phyloP scores from a whole-genome alignment of 2,113 vertebrate species.

The Junco hyemalis region DNA sequence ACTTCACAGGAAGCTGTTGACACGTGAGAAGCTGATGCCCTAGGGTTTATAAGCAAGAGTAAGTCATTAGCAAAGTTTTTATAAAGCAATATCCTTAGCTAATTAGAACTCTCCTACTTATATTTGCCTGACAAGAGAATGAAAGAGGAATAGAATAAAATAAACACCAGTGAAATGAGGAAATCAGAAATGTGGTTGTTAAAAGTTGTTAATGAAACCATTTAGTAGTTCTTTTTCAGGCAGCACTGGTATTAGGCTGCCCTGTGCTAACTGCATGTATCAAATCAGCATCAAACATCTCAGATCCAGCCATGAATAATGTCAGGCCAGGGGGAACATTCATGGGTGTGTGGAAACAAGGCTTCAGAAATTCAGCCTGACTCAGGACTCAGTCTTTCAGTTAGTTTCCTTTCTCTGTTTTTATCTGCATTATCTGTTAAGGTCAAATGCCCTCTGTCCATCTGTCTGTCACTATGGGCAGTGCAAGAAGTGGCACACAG shows the following conservation, averaged over 20 bases:
- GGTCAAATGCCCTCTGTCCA: not conserved
- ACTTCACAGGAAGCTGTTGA: not conserved
- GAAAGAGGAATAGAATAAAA: conserved; percentile 34
- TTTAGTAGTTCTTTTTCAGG: conserved; percentile 60
- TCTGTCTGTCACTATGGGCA: not conserved
- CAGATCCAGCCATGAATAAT: not conserved
- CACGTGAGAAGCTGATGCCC: not conserved
- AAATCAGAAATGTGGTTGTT: conserved; percentile 49
- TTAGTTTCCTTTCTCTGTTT: not conserved
- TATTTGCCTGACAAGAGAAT: conserved; percentile 42
- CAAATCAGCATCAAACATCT: conserved; percentile 30
- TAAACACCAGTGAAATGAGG: conserved; percentile 47
- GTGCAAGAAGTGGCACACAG: not conserved
- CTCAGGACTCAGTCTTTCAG: not conserved
- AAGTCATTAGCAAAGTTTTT: conserved; percentile 22
- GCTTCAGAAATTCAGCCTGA: not conserved
- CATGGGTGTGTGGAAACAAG: not conserved
- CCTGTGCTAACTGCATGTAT: not conserved
- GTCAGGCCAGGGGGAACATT: not conserved
- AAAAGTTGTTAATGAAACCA: conserved; percentile 61
- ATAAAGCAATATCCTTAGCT: conserved; percentile 24
- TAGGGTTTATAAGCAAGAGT: not conserved
- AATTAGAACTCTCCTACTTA: conserved; percentile 58
- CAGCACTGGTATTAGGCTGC: conserved; percentile 1
- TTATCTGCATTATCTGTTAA: not conserved